phyloP scores from a whole-genome alignment of 2,113 vertebrate species.

The Tetrao urogallus region DNA sequence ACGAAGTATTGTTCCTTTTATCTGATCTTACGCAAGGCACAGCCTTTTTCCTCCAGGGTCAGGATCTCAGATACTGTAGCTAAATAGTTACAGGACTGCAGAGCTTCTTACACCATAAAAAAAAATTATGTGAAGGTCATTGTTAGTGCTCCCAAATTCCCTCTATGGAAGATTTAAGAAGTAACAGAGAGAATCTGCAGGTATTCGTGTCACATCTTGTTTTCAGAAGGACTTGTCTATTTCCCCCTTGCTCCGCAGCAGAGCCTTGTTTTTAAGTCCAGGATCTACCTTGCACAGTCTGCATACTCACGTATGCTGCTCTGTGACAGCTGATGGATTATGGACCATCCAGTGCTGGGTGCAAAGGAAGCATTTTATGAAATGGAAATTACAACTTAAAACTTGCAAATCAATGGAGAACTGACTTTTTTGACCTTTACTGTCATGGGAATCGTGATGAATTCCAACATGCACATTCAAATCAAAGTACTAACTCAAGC shows the following conservation, averaged over 20 bases:
- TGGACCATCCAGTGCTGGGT: background rate
- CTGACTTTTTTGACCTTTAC: constrained; percentile 36
- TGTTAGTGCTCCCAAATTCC: background rate
- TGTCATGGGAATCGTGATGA: constrained; percentile 10
- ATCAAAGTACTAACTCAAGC: background rate
- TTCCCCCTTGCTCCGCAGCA: background rate
- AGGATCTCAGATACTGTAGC: background rate
- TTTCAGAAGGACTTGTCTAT: background rate
- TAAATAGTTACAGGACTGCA: constrained; percentile 15
- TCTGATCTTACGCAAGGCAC: background rate
- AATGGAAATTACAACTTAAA: constrained; percentile 6
- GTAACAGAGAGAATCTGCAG: background rate
- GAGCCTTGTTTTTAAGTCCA: background rate
- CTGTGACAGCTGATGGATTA: constrained; percentile 15
- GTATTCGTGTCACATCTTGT: background rate
- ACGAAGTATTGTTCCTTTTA: background rate
- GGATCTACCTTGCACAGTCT: background rate
- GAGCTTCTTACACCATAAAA: background rate
- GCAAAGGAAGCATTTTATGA: background rate
- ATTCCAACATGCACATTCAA: constrained; percentile 26
- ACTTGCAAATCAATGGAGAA: background rate
- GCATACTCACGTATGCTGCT: background rate
- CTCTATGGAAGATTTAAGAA: background rate
- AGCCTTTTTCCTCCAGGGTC: background rate
- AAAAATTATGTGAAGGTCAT: background rate